Percentiles rank a stretch among this genome's conserved stretches.
phyloP scores from a whole-genome alignment of 2,888 invertebrate genomes.

The Nomada hirtipes region DNA sequence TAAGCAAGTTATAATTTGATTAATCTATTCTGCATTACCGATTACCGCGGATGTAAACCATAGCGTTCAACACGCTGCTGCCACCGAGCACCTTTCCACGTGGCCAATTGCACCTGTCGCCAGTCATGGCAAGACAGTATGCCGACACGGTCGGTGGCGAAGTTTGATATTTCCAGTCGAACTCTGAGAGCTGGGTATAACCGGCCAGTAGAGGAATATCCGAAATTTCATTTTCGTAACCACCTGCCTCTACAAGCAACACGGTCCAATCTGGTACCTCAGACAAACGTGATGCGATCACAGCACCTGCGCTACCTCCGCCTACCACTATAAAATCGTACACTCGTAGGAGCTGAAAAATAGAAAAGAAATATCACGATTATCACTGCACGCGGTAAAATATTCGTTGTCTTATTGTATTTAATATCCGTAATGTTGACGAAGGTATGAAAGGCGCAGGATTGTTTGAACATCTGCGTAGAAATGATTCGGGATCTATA shows the following conservation, averaged over 20 bases:
- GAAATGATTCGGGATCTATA: neutral
- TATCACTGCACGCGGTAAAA: neutral
- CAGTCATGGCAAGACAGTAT: conserved; percentile 95
- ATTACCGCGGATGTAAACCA: conserved; percentile 96
- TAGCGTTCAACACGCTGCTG: conserved; percentile 94
- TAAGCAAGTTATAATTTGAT: neutral
- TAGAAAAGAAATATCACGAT: neutral
- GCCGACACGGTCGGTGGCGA: conserved; percentile 90
- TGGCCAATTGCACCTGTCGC: conserved; percentile 95
- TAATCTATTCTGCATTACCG: conserved; percentile 83
- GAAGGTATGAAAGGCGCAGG: neutral
- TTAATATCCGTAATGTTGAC: neutral
- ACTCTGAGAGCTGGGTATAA: conserved; percentile 93
- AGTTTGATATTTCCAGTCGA: conserved; percentile 97
- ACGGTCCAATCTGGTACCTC: conserved; percentile 93
- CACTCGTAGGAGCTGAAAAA: conserved; percentile 87
- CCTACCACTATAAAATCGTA: conserved; percentile 96
- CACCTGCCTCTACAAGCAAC: conserved; percentile 93
- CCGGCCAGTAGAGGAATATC: conserved; percentile 94
- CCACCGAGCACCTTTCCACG: conserved; percentile 96
- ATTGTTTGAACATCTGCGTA: neutral
- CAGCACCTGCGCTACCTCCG: conserved; percentile 95
- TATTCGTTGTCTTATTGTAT: neutral
- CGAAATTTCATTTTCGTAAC: conserved; percentile 94
- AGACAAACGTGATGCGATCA: conserved; percentile 93